Base-by-base conservation (phyloP, 2,888 invertebrate genomes). In the Netelia fuscicornis region DNA sequence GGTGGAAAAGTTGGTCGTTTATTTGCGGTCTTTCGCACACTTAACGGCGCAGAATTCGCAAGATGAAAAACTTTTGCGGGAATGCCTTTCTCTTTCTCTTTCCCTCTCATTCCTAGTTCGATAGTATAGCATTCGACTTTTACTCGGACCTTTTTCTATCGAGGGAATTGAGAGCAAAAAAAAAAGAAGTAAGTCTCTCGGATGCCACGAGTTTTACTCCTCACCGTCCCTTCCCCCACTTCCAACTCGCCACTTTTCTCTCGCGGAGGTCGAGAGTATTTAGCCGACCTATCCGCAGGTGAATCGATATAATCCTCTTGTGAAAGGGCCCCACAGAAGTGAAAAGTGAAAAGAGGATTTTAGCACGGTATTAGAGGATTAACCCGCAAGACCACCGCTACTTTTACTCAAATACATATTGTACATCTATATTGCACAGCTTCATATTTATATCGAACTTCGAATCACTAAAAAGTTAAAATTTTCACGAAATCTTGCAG, bases 261-360 rank as follows among this genome's bases (percentile, higher is more conserved):
- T 54, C 68, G 64, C 23, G n/a, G 81, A 75, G 75, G 78, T 78
- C 68, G 67, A 44, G 71, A 75, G 75, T 80, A 79, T 80, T 84
- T 84, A 83, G 83, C 81, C n/a, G 56, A 25, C 68, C 70, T 23
- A 48, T 17, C 52, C 62, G 11, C 10, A 30, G 25, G 70, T 52
- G 60, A 81, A 76, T 84, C 84, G 72, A 77, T 84, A 84, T 77
- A 82, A 86, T 86, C 82, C 82, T 67, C 76, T 84, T 82, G 74
- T 80, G 79, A 67, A 72, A 84, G 72, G 67, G 54, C 8, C 62
- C 62, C 58, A 76, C 80, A 74, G 76, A 84, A 77, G 82, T 82
- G 84, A 80, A 80, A 84, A 86, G 71, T 84, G 37, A 62, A 84
- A 80, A 84, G 72, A 81, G 77, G 80, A 83, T 83, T 83, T 72